Percentiles rank a stretch among this genome's conserved stretches.
phyloP scores from a whole-genome alignment of 2,888 invertebrate genomes.

The Lycia hirtaria region DNA sequence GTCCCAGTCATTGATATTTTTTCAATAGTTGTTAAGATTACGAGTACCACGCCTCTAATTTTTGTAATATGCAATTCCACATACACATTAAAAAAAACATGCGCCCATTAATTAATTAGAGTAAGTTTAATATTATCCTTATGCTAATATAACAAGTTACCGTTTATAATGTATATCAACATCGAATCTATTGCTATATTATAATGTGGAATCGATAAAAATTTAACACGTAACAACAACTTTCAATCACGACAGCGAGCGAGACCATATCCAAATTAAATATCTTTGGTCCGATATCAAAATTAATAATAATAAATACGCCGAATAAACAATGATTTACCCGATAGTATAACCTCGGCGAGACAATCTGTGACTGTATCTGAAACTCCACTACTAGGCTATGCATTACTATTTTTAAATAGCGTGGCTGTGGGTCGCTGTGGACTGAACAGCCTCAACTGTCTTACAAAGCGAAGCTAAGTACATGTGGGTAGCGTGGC shows the following conservation, averaged over 20 bases:
- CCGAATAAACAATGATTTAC: conserved; percentile 13
- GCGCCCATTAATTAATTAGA: neutral
- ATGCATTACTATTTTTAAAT: too few relatives aligned
- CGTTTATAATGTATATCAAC: conserved; percentile 45
- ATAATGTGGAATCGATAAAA: conserved; percentile 71
- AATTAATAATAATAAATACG: conserved; percentile 46
- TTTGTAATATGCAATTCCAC: neutral
- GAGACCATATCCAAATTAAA: conserved; percentile 55
- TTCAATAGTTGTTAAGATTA: too few relatives aligned
- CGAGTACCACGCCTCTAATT: neutral
- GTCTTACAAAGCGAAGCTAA: neutral
- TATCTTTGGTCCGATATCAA: conserved; percentile 66
- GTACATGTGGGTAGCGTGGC: neutral
- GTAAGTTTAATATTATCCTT: conserved; percentile 22
- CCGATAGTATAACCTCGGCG: neutral
- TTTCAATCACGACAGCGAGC: conserved; percentile 54
- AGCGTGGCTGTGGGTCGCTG: too few relatives aligned
- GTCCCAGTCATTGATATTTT: too few relatives aligned
- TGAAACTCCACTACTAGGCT: too few relatives aligned
- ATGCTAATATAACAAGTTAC: conserved; percentile 40
- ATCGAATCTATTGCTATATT: conserved; percentile 57
- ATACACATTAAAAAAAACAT: neutral
- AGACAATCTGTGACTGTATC: neutral
- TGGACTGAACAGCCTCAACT: neutral
- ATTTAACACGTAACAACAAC: conserved; percentile 77